Evolutionary conservation across 2,888 invertebrate species (phyloP), one percentile per base, ranked within the genome.

Genomic region (Sinopyrophorus schimmeli): DNA sequence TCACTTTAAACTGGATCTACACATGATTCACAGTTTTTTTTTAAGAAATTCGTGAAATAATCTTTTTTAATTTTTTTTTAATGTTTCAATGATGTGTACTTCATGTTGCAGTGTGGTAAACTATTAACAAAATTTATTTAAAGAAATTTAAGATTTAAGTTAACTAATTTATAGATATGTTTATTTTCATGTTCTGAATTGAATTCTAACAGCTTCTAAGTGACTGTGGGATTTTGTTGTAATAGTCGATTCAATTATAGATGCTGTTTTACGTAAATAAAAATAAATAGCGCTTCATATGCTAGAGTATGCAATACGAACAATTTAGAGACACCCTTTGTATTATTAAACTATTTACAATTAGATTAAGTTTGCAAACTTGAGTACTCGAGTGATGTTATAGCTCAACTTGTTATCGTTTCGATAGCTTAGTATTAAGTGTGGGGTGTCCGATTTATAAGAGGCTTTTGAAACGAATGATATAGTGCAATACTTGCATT

Each of bases 271-370:
- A 28, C 39, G 20, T 39, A 32, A 26, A 41, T n/a, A 39, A 43
- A 15, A 15, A 18, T 15, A 18, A 37, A 24, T 43, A 42, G 42
- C 34, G 42, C 49, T 34, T 49, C 26, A 34, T 39, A 26, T 43
- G 26, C 34, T 46, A 49, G n/a, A n/a, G 38, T 34, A 41, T 39
- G 49, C 43, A 49, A 49, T 49, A 34, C 43, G 32, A 49, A 43
- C 43, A 27, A 34, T 49, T 49, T 49, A 49, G 49, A 23, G 21
- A 39, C 32, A 49, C 43, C 15, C 32, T n/a, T 24, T 39, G 34
- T 37, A 34, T 21, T 47, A 47, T 47, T 39, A 39, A 37, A 40
- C 27, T 40, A 40, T 31, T n/a, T n/a, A 35, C 28, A 27, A 14
- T 2, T 32, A 15, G 3, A 10, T 21, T 20, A 39, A 32, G 43